Evolutionary conservation across 2,113 vertebrate genomes (phyloP), one percentile per base, ranked within the genome.

Genomic region (Engraulis encrasicolus): DNA sequence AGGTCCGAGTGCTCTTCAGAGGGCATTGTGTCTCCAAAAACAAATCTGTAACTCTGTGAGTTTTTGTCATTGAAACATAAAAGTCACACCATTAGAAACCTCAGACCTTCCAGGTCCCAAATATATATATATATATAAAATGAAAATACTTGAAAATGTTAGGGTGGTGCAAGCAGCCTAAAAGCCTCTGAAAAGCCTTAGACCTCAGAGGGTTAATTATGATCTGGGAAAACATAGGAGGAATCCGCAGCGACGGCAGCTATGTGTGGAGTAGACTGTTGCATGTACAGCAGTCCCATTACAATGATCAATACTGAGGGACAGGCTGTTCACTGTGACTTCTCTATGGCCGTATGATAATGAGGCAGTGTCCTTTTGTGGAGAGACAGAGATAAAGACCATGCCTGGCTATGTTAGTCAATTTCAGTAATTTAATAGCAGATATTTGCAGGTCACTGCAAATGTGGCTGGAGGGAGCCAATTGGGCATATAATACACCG

Each of bases 351-450:
- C 58, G 23, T 27, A 74, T 74, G 66, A 74, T 31, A 74, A 74
- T 34, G 14, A 17, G 66, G 11, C 66, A 74, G 31, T 74, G 15
- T 12, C 23, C 66, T 74, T 36, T 34, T 15, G 66, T 34, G 66
- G 1, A 34, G 27, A 66, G 58, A 6, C n/a, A 66, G 12, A 34
- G 27, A 66, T n/a, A 66, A 23, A n/a, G 27, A 34, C 23, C 31
- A 34, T 2, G 19, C 54, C 19, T 58, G 54, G 54, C 54, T 58
- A n/a, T 58, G 27, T 74, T 31, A 74, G n/a, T 74, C 66, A 74
- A 74, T 74, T 74, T 27, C 66, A 74, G 34, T 74, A 34, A 74
- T 74, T 74, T 74, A 74, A 74, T 74, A 74, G 9, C 66, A 74
- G 66, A 74, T 74, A 74, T 74, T 34, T 74, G 66, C 31, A 31